phyloP scores from a whole-genome alignment of 2,797 vertebrate species.

The Microctenopoma steveboyesi region DNA sequence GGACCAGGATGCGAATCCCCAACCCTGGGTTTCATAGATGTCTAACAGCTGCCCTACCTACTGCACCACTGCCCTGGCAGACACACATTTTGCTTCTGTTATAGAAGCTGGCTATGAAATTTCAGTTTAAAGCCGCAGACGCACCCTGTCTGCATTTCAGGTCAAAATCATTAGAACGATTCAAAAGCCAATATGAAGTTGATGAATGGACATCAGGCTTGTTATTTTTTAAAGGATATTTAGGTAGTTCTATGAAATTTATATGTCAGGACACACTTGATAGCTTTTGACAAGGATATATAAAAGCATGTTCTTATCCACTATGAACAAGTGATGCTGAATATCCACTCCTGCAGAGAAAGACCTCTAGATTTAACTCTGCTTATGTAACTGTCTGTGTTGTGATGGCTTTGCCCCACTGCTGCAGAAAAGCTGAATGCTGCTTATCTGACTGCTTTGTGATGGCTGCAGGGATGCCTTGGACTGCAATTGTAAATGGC shows the following conservation, averaged over 20 bases:
- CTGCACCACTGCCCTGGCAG: no score
- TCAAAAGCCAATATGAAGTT: no score
- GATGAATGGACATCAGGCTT: no score
- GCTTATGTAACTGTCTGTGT: slow-evolving; percentile 71
- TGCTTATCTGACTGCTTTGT: slow-evolving; percentile 50
- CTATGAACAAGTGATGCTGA: slow-evolving; percentile 33
- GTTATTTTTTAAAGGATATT: no score
- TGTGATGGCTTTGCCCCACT: slow-evolving; percentile 56
- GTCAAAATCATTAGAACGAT: no score
- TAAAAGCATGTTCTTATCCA: slow-evolving; percentile 3
- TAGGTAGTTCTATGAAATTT: no score
- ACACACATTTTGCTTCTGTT: not conserved
- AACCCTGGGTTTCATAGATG: no score
- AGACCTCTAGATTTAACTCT: slow-evolving; percentile 50
- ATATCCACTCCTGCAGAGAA: slow-evolving; percentile 45
- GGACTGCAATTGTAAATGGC: slow-evolving; percentile 2
- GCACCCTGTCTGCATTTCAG: no score
- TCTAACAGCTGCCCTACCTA: no score
- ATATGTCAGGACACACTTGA: slow-evolving; percentile 10
- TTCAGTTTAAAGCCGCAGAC: no score
- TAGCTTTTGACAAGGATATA: slow-evolving; percentile 28
- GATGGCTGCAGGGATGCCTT: slow-evolving; percentile 5
- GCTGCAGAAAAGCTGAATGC: slow-evolving; percentile 52
- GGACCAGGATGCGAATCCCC: no score
- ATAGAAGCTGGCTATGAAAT: not conserved